These are phyloP conservation scores for Clytia hemisphaerica DNA, from an alignment of 30 jellyfish, hydroid and myxozoan species.

Conservation along the genomic window DNA sequence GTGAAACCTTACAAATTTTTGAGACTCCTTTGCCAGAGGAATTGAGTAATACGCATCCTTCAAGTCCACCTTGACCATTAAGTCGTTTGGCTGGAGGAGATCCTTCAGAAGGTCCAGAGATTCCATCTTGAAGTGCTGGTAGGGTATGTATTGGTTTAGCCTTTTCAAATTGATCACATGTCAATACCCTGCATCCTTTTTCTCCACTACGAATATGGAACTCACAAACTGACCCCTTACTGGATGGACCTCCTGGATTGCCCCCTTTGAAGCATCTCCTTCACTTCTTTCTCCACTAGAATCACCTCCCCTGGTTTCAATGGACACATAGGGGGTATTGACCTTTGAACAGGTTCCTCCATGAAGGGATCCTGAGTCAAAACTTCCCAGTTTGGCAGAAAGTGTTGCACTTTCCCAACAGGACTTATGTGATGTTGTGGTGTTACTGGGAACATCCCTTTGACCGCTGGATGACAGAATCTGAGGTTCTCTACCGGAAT, in stretches of 20 bases:
- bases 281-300: no score
- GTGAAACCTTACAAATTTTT: background rate
- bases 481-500: no score
- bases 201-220: background rate
- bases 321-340: no score
- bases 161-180: background rate
- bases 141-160: background rate
- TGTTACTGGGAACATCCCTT: no score
- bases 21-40: background rate
- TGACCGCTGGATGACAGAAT: no score
- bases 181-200: background rate
- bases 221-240: background rate
- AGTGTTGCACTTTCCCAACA: no score
- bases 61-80: background rate
- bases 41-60: background rate
- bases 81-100: conserved; percentile 4
- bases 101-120: background rate
- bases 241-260: background rate
- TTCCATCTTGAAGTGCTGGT: conserved; percentile 8
- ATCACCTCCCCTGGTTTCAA: no score
- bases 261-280: conserved; percentile 1
- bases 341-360: no score
- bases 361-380: no score
- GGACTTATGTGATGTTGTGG: no score
- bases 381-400: no score